Conservation (phyloP, 2,113 vertebrate genomes). For the Rutilus rutilus region DNA sequence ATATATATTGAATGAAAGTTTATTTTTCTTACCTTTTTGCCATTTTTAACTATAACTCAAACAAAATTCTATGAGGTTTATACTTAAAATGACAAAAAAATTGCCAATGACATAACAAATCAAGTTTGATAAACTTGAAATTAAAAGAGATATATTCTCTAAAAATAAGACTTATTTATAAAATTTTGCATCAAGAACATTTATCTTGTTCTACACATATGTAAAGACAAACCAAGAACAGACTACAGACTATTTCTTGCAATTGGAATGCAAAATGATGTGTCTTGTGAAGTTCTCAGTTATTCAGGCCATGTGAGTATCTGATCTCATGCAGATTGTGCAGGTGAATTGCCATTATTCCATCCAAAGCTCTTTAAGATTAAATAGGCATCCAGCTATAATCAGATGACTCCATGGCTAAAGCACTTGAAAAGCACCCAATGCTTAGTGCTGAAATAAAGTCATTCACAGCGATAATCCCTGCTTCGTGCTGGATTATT, state of each 20-base stretch:
- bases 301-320: not conserved
- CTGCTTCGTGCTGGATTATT: constrained; percentile 72
- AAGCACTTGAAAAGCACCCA: constrained; percentile 66
- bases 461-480: constrained; percentile 78
- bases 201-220: no score
- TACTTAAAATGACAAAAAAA: not conserved
- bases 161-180: no score
- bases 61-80: not conserved
- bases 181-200: no score
- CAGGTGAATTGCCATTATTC: constrained; percentile 44
- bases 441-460: constrained; percentile 70
- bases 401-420: constrained; percentile 65
- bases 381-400: constrained; percentile 62
- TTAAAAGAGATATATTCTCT: no score
- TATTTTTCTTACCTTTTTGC: no score
- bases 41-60: not conserved
- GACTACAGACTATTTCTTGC: no score
- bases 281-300: not conserved
- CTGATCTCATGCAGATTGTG: constrained; percentile 24
- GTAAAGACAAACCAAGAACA: no score
- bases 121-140: not conserved
- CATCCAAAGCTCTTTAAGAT: constrained; percentile 55
- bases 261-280: no score
- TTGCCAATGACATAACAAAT: not conserved
- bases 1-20: no score